Evolutionary conservation across 2,797 vertebrate species (phyloP), one percentile per base, ranked within the genome.

Genomic region (Cyprinodon diabolis): DNA sequence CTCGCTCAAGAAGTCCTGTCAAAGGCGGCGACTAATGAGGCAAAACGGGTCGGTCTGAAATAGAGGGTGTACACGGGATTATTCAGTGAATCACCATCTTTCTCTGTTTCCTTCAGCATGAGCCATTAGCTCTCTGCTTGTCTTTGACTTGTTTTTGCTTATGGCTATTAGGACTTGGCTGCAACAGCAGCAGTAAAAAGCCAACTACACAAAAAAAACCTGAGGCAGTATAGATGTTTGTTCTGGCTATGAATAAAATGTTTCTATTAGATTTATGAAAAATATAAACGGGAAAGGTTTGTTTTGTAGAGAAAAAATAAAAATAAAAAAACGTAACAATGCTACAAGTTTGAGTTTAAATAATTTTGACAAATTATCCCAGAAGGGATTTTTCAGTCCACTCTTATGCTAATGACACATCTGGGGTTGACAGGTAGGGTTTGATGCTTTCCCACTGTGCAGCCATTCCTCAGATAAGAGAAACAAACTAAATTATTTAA

Each of bases 401-500:
- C 75, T 68, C 4, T 52, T 23, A 63, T 69, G 71, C 66, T 78
- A 70, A 79, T 83, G 74, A 72, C 71, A 75, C 65, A 68, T 80
- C 55, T 71, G 73, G 66, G 76, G 72, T 70, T 78, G 77, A 74
- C 75, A 72, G 74, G 51, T 52, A 76, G 62, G 51, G 43, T 73
- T 57, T 30, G 65, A 86, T 72, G 62, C 48, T 47, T 66, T 74
- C 51, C 68, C 72, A 69, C 51, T 62, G 23, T 12, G 72, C 69
- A 72, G 69, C 66, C 56, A 68, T 65, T 55, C 51, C 76, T 63
- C 65, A 72, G 55, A 75, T 66, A 60, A 45, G 13, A 74, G 60
- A 74, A 80, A 72, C 65, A 60, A 0, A 14, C 23, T 88, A 77
- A 84, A 87, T 87, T 84, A 86, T 89, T 82, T 40, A 89, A 83